Evolutionary conservation across 2,113 vertebrate genomes (phyloP).

Genomic region (Sphaerodactylus townsendi): DNA sequence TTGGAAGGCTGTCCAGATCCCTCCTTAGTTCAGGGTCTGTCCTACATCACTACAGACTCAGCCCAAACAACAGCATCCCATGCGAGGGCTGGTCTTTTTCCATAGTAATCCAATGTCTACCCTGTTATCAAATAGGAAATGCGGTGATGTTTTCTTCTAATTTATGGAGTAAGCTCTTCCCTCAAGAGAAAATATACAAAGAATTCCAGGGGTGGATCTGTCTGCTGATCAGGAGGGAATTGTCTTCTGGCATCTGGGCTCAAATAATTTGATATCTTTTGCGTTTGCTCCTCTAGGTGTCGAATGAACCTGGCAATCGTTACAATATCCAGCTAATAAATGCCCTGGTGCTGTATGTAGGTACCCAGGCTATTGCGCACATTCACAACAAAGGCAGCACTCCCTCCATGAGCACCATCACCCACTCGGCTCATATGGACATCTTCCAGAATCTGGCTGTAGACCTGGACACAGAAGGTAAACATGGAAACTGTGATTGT

Average conservation of each 20-base stretch:
- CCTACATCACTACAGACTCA: not conserved
- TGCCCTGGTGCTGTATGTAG: constrained; percentile 96
- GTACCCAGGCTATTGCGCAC: constrained; percentile 97
- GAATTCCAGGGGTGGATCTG: too few relatives aligned
- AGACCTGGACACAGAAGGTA: constrained; percentile 97
- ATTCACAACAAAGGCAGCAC: constrained; percentile 99
- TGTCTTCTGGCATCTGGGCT: too few relatives aligned
- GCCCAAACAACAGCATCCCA: not conserved
- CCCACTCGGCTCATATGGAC: constrained; percentile 99
- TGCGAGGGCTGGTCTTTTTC: not conserved
- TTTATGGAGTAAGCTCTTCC: too few relatives aligned
- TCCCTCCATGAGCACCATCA: constrained; percentile 99
- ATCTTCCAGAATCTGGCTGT: constrained; percentile 99
- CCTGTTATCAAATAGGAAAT: not conserved
- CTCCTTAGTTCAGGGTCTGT: not conserved
- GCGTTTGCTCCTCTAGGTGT: constrained; percentile 80
- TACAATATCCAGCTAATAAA: constrained; percentile 99
- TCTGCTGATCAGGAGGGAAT: too few relatives aligned
- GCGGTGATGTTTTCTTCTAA: not conserved
- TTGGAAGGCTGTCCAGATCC: not conserved
- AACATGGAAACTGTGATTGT: constrained; percentile 20
- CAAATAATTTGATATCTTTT: not conserved
- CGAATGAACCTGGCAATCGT: constrained; percentile 96
- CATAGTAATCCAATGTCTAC: not conserved
- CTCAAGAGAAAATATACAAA: too few relatives aligned